Percentiles rank a stretch among this genome's conserved stretches.
phyloP scores from a whole-genome alignment of 1,140 invertebrate genomes.

The Hestina assimilis region DNA sequence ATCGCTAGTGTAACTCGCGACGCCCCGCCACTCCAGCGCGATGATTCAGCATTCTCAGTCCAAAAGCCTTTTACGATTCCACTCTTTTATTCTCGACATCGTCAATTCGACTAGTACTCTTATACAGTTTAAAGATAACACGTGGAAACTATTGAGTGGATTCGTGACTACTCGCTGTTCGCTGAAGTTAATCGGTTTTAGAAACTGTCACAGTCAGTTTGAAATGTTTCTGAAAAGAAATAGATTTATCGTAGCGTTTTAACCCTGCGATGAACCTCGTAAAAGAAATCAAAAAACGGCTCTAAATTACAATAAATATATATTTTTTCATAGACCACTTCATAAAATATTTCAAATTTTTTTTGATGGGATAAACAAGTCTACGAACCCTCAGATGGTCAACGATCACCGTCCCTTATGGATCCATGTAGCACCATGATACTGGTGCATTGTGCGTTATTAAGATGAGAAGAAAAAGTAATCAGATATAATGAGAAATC shows the following conservation, averaged over 20 bases:
- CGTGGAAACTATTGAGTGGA: constrained; percentile 27
- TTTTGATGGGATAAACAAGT: too few relatives aligned
- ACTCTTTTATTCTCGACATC: constrained; percentile 55
- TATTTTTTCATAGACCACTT: too few relatives aligned
- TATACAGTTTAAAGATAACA: constrained; percentile 44
- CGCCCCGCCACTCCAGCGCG: constrained; percentile 50
- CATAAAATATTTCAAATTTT: too few relatives aligned
- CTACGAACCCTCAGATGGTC: too few relatives aligned
- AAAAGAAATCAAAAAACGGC: not conserved
- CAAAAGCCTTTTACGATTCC: constrained; percentile 71
- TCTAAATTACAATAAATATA: not conserved
- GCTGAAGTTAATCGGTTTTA: constrained; percentile 3
- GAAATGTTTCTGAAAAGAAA: constrained; percentile 1
- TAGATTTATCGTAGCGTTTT: not conserved
- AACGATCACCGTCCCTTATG: too few relatives aligned
- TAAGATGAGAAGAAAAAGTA: too few relatives aligned
- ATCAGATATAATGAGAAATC: too few relatives aligned
- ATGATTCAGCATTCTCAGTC: constrained; percentile 73
- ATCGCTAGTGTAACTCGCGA: constrained; percentile 49
- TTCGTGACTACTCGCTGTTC: constrained; percentile 18
- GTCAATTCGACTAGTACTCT: constrained; percentile 48
- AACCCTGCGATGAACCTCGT: not conserved
- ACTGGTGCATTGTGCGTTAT: too few relatives aligned
- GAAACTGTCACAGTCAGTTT: constrained; percentile 3
- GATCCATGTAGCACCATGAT: too few relatives aligned